phyloP scores from a whole-genome alignment of 1,140 invertebrate species.

The Diabrotica virgifera region DNA sequence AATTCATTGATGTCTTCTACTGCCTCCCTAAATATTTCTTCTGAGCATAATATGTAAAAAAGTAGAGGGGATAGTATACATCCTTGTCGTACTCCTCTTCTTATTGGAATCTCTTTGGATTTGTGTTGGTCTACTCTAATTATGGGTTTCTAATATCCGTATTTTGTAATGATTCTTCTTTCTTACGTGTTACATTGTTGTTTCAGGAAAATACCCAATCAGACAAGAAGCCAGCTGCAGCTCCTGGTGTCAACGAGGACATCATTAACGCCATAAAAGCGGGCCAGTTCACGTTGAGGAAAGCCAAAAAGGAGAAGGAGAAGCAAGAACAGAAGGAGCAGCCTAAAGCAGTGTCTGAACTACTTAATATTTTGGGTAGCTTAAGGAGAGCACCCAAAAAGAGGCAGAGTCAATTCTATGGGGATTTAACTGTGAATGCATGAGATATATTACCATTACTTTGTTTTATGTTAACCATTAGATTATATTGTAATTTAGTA shows the following conservation, averaged over 20 bases:
- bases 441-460: constrained; percentile 9
- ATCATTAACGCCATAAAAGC: constrained; percentile 75
- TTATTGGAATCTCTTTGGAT: too few relatives aligned
- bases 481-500: constrained; percentile 5
- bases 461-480: neutral
- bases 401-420: constrained; percentile 32
- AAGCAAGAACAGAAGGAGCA: constrained; percentile 56
- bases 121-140: too few relatives aligned
- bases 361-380: constrained; percentile 69
- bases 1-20: too few relatives aligned
- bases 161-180: too few relatives aligned
- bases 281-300: constrained; percentile 67
- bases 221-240: constrained; percentile 26
- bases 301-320: constrained; percentile 58
- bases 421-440: constrained; percentile 29
- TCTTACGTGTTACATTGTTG: neutral
- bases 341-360: constrained; percentile 67
- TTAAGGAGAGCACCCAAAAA: constrained; percentile 57
- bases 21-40: too few relatives aligned
- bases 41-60: too few relatives aligned
- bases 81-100: too few relatives aligned
- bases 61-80: too few relatives aligned
- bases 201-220: constrained; percentile 13
- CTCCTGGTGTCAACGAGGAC: constrained; percentile 60
- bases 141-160: too few relatives aligned